phyloP scores from a whole-genome alignment of 2,797 vertebrate species.

The Gallinago nigripennis region DNA sequence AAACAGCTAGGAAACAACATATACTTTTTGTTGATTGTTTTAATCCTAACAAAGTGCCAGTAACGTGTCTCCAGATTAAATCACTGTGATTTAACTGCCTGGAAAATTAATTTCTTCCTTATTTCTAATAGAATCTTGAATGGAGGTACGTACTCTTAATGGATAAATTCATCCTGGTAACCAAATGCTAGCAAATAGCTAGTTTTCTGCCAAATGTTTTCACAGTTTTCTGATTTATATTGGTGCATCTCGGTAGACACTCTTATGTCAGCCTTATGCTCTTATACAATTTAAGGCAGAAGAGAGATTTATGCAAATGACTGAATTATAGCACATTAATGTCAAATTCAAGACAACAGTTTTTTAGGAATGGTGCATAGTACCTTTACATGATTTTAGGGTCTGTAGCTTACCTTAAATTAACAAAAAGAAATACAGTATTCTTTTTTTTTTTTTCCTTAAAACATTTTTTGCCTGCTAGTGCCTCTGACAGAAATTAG shows the following conservation, averaged over 20 bases:
- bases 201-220: background rate
- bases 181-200: background rate
- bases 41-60: background rate
- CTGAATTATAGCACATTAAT: background rate
- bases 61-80: slow-evolving; percentile 20
- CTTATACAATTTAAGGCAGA: background rate
- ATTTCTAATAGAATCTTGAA: slow-evolving; percentile 24
- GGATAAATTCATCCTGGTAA: background rate
- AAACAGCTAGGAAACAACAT: background rate
- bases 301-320: background rate
- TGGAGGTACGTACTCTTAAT: background rate
- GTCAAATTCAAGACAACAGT: background rate
- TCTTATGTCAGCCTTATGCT: background rate
- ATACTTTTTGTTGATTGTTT: background rate
- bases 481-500: slow-evolving; percentile 41
- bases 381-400: background rate
- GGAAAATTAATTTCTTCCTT: slow-evolving; percentile 26
- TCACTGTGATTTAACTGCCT: slow-evolving; percentile 29
- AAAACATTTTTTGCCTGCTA: background rate
- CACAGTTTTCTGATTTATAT: background rate
- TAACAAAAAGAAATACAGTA: background rate
- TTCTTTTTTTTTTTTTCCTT: background rate
- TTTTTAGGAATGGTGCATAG: background rate
- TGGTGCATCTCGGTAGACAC: background rate
- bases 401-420: background rate